Evolutionary conservation across 2,888 invertebrate species (phyloP), one percentile per base, ranked within the genome.

Genomic region (Limenitis arthemis): DNA sequence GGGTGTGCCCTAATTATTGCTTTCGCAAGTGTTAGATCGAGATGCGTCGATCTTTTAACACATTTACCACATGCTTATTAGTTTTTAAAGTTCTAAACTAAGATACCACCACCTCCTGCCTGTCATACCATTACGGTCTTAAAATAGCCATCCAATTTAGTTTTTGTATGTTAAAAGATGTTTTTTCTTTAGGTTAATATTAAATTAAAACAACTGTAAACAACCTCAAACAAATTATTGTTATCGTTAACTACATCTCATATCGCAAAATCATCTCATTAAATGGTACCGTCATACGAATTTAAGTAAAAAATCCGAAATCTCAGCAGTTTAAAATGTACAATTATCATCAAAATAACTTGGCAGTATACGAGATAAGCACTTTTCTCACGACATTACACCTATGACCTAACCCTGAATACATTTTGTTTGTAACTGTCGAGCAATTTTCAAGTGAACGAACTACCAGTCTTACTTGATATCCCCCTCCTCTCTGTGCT

Each of bases 1-100:
- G 69, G 75, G 75, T 76, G 77, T 77, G 79, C 73, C 77, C 81
- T 83, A 82, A 83, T 85, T 84, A 82, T 81, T 80, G 78, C 73
- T 75, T 73, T 72, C 70, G 70, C 72, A 54, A 54, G 49, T 51
- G 38, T 51, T 51, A 34, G 30, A 46, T 12, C 37, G 33, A 11
- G 49, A 43, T 43, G 31, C n/a, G 37, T 37, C 36, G 46, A 46
- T 46, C 36, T 43, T 49, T 33, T 49, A 7, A 9, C n/a, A 9
- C 32, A 29, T 37, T 46, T 46, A 8, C 6, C 46, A 46, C 46
- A 30, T 37, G 46, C 7, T 44, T 1, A 12, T 33, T 12, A 20
- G 6, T 37, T 11, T 28, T 28, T 34, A 28, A 6, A 33, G 6
- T 6, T 20, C 20, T 20, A 20, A 20, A 20, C 20, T 20, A 20